Percentiles rank a stretch among this genome's conserved stretches.
Evolutionary conservation across 35 echinoderm and acorn worm species (phyloP).

Genomic region (Ophioderma brevispina): DNA sequence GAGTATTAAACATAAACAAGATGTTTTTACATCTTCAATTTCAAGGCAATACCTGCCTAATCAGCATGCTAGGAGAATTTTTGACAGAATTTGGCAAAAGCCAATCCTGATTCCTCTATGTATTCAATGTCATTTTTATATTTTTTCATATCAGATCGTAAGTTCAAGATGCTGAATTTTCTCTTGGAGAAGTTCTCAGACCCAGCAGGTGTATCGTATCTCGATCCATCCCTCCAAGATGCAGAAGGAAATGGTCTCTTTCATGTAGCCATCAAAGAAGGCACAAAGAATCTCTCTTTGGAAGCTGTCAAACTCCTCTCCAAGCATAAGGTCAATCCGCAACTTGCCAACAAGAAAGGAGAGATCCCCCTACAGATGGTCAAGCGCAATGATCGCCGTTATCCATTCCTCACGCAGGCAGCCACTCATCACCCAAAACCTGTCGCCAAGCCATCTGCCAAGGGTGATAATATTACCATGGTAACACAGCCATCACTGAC

Average conservation of each 20-base stretch:
- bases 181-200: slow-evolving; percentile 34
- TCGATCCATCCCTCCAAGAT: slow-evolving; percentile 21
- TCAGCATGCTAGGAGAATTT: too few relatives aligned
- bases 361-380: slow-evolving; percentile 45
- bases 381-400: slow-evolving; percentile 36
- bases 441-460: background rate
- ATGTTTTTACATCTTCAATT: too few relatives aligned
- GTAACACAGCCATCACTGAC: background rate
- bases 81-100: too few relatives aligned
- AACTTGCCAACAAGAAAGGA: slow-evolving; percentile 41
- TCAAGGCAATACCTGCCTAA: too few relatives aligned
- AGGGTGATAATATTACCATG: background rate
- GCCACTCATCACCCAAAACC: slow-evolving; percentile 31
- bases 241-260: slow-evolving; percentile 34
- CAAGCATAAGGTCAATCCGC: slow-evolving; percentile 44
- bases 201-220: background rate
- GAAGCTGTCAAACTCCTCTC: slow-evolving; percentile 39
- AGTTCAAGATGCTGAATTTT: slow-evolving; percentile 37
- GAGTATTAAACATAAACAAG: too few relatives aligned
- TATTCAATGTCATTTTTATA: background rate
- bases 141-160: slow-evolving; percentile 36
- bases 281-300: slow-evolving; percentile 13
- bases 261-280: slow-evolving; percentile 39
- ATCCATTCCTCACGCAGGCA: slow-evolving; percentile 35
- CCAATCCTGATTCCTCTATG: background rate